These are phyloP conservation scores for Alethe diademata DNA, from an alignment of 2,113 vertebrate genomes.

Conservation along the genomic window DNA sequence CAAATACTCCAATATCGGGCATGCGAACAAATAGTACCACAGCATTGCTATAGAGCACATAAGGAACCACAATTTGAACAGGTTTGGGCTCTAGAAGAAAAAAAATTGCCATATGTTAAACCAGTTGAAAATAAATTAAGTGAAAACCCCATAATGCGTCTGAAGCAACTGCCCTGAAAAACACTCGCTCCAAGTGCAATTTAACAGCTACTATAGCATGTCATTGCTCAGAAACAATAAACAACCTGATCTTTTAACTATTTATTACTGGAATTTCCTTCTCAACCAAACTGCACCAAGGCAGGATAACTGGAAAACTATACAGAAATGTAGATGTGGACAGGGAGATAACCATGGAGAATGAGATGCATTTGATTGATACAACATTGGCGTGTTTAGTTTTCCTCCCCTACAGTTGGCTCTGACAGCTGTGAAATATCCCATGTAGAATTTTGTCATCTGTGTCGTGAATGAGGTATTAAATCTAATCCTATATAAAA, in stretches of 20 bases:
- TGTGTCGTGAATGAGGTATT: background rate
- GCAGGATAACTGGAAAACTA: background rate
- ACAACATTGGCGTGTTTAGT: background rate
- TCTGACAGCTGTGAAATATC: slow-evolving; percentile 1
- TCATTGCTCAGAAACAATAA: background rate
- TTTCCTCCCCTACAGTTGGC: background rate
- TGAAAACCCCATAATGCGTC: background rate
- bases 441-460: background rate
- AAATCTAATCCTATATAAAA: background rate
- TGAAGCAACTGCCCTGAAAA: background rate
- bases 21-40: slow-evolving; percentile 64
- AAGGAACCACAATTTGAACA: slow-evolving; percentile 58
- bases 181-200: background rate
- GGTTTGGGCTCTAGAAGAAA: slow-evolving; percentile 67
- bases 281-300: background rate
- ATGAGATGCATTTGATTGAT: background rate
- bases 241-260: background rate
- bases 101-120: background rate
- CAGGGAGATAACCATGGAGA: background rate
- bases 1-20: slow-evolving; percentile 63
- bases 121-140: background rate
- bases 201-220: background rate
- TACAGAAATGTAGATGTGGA: background rate
- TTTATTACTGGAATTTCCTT: background rate
- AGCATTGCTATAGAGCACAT: slow-evolving; percentile 13